Base-by-base conservation (phyloP, 2,113 vertebrate genomes). In the Apteryx mantelli region DNA sequence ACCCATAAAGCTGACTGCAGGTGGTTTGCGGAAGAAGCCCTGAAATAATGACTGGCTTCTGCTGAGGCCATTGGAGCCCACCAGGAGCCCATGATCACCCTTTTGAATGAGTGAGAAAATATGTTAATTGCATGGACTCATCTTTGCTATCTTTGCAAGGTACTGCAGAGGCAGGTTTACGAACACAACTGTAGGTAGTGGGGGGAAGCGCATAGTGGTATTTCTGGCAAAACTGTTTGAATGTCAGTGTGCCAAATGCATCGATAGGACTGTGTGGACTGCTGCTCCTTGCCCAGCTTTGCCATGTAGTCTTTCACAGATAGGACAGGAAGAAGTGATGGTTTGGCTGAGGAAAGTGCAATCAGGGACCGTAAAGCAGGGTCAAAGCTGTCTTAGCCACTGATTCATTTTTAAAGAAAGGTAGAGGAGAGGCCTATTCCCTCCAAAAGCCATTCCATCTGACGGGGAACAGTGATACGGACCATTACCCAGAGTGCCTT, bases 121-220 rank as follows among this genome's bases (percentile, higher is more conserved):
- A 17, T 3, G 52, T 26, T 40, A 81, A 64, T 28, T 42, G 4
- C 8, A 26, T 5, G 48, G 25, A 50, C 58, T 89, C 77, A 44
- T 68, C 30, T 52, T 66, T 74, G 4, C 52, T 71, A 70, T 12
- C 3, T 60, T 82, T 58, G 36, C 36, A 38, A 38, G 5, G 34
- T 40, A 21, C 9, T 71, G 42, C 16, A 65, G 26, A 56, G 15
- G 9, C 19, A 21, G 5, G 2, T 15, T 96, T 87, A 40, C 52
- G 56, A 85, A 48, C 36, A 19, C 0, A 0, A 11, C 3, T 30
- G 2, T 26, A 38, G 4, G 16, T 32, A 14, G 10, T 26, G 8
- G 4, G 15, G 12, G 17, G 82, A 82, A 89, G 24, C 71, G 21
- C 6, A 52, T 81, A 16, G 2, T 46, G 40, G 2, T 82, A 36